These are phyloP conservation scores for Corynorhinus townsendii DNA, from an alignment of 2,113 vertebrate genomes.

Conservation along the genomic window DNA sequence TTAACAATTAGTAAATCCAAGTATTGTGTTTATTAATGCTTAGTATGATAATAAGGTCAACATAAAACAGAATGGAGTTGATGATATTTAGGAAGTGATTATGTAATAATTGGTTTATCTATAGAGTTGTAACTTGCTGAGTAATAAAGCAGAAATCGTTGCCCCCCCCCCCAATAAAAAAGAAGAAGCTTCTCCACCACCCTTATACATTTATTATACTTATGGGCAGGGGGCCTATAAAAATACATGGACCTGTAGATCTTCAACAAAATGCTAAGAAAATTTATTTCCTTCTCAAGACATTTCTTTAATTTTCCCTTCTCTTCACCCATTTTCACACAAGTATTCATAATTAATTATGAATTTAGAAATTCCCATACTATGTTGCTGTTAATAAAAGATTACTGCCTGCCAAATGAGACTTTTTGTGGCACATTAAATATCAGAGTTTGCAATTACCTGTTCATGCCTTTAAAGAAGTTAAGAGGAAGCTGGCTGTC, in stretches of 20 bases:
- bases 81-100: neutral
- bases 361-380: neutral
- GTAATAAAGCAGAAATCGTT: neutral
- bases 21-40: neutral
- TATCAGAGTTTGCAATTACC: constrained; percentile 13
- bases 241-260: neutral
- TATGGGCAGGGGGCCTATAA: neutral
- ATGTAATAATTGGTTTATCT: neutral
- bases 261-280: neutral
- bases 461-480: constrained; percentile 20
- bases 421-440: neutral
- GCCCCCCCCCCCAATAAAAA: neutral
- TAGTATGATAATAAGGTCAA: neutral
- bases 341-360: neutral
- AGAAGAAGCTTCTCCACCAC: neutral
- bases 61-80: neutral
- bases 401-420: neutral
- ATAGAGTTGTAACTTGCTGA: neutral
- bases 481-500: constrained; percentile 29
- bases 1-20: neutral
- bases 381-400: neutral
- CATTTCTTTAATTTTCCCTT: neutral
- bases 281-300: neutral
- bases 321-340: neutral
- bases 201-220: neutral